Percentiles rank a stretch among this genome's conserved stretches.
These are phyloP conservation scores for Microtus ochrogaster DNA, from an alignment of 2,113 vertebrate species.

Conservation along the genomic window DNA sequence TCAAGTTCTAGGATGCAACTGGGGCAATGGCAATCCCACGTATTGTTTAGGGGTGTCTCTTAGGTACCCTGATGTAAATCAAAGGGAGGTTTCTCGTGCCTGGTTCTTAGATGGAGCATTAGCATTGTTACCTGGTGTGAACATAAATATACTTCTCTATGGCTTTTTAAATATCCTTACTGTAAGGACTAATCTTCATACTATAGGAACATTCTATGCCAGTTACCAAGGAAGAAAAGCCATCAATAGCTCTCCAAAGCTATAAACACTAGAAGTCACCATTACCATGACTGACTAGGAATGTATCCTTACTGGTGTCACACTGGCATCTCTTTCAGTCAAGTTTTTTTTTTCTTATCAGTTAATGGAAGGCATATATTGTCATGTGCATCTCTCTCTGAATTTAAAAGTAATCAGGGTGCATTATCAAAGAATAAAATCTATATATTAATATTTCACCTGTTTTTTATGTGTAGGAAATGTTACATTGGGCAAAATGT, in stretches of 20 bases:
- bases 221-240: accelerated
- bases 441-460: neutral
- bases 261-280: neutral
- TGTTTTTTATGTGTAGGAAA: neutral
- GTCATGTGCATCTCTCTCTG: no score
- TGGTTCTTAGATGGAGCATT: neutral
- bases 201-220: neutral
- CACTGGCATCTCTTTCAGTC: neutral
- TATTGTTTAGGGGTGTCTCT: neutral
- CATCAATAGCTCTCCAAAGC: neutral
- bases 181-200: neutral
- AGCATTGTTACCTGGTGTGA: neutral
- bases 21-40: no score
- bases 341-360: neutral
- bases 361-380: neutral
- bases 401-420: neutral
- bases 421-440: neutral
- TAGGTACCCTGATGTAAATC: neutral
- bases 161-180: neutral
- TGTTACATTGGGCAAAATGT: neutral
- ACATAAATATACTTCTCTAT: neutral
- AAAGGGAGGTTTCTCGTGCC: neutral
- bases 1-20: neutral
- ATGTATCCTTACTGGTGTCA: neutral
- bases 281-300: neutral